Evolutionary conservation across 2,113 vertebrate species (phyloP).

Genomic region (Ranitomeya imitator): DNA sequence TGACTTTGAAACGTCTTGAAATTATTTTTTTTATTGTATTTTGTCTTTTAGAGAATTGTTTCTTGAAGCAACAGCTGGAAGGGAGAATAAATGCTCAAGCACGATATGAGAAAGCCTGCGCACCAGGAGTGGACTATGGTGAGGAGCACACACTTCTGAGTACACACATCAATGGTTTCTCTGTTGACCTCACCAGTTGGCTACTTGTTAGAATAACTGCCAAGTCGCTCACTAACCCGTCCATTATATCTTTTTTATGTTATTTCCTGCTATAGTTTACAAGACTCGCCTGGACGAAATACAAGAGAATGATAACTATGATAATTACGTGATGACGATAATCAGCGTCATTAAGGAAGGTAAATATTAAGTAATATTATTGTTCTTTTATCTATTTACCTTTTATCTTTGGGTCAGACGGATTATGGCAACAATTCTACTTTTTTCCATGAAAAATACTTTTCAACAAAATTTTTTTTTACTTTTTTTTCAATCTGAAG

Average conservation of each 20-base stretch:
- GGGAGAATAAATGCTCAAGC: constrained; percentile 28
- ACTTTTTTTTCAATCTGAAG: too few relatives aligned
- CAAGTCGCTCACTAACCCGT: too few relatives aligned
- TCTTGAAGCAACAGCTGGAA: constrained; percentile 59
- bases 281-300: constrained; percentile 1
- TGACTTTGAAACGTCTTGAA: not conserved
- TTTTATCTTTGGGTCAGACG: too few relatives aligned
- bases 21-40: not conserved
- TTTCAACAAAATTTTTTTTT: too few relatives aligned
- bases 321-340: constrained; percentile 39
- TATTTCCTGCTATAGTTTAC: constrained; percentile 9
- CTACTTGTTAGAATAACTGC: not conserved
- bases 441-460: too few relatives aligned
- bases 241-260: not conserved
- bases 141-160: not conserved
- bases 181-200: not conserved
- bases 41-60: constrained; percentile 49
- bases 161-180: too few relatives aligned
- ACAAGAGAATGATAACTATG: constrained; percentile 27
- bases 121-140: constrained; percentile 45
- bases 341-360: constrained; percentile 25
- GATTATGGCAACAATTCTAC: too few relatives aligned
- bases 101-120: not conserved
- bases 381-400: too few relatives aligned
- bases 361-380: not conserved